Evolutionary conservation across 1,140 invertebrate genomes (phyloP).

Genomic region (Holotrichia oblita): DNA sequence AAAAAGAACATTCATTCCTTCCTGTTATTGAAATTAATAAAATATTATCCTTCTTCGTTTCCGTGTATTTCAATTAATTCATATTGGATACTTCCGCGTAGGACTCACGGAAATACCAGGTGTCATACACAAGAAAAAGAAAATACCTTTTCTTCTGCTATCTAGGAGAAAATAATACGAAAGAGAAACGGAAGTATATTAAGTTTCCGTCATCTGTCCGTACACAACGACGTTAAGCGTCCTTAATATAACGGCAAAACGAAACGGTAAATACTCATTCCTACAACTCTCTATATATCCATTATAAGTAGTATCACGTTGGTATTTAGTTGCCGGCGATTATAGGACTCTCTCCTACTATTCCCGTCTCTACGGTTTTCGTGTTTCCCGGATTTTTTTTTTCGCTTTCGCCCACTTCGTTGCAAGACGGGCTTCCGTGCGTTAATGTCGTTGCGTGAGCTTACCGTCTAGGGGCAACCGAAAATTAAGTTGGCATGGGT

Average conservation of each 20-base stretch:
- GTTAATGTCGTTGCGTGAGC: background rate
- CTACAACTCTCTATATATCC: background rate
- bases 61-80: background rate
- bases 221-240: background rate
- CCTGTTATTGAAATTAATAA: too few relatives aligned
- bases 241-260: constrained; percentile 12
- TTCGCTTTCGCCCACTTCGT: too few relatives aligned
- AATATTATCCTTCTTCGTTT: too few relatives aligned
- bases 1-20: too few relatives aligned
- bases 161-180: background rate
- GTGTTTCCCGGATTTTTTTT: too few relatives aligned
- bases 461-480: background rate
- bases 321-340: background rate
- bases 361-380: background rate
- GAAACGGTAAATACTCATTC: background rate
- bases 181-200: background rate
- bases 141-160: background rate
- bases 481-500: background rate
- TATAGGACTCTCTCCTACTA: background rate
- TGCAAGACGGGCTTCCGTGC: too few relatives aligned
- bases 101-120: background rate
- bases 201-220: background rate
- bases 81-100: background rate
- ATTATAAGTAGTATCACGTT: background rate
- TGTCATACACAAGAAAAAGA: background rate